Evolutionary conservation across 1,140 invertebrate species (phyloP), one percentile per base, ranked within the genome.

Genomic region (Zaprionus lachaisei): DNA sequence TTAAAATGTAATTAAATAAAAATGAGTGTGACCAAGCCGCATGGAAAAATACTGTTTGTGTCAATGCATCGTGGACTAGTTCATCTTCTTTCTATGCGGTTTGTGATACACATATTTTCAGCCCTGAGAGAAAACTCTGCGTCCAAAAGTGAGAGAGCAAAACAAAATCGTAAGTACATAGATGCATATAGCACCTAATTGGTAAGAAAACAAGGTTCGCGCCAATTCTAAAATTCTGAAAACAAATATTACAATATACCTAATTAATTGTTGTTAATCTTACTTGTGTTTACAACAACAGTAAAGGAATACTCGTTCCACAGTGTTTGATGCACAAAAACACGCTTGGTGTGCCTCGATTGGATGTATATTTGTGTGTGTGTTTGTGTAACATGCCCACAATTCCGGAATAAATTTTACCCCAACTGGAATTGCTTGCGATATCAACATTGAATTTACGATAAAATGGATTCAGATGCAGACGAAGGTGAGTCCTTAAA

Each of bases 161-260:
- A 77, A 77, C 73, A 77, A 72, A 65, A 66, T 76, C 54, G 37
- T 65, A 72, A 76, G 69, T 61, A 77, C 62, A 71, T 75, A 71
- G n/a, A 51, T 75, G 54, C 31, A 58, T 58, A 70, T 34, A 70
- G 28, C 57, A 17, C 37, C 68, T 71, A 65, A 77, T 72, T 77
- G 73, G 69, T 9, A 72, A 47, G 47, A 72, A 77, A 61, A 61
- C 37, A 66, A 22, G 47, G 55, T 72, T 66, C 73, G 69, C 73
- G 73, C 68, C 69, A 60, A 38, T 72, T 72, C 37, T 28, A 28
- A 62, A 24, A 44, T 34, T 14, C 12, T 4, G 64, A 65, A 76
- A 44, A n/a, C 60, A 60, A 64, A 65, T 41, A 58, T 56, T 44
- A 22, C 47, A 56, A 55, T 61, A 26, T 1, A 38, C 34, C 11